Evolutionary conservation across 2,797 vertebrate species (phyloP).

Genomic region (Saxicola maurus): DNA sequence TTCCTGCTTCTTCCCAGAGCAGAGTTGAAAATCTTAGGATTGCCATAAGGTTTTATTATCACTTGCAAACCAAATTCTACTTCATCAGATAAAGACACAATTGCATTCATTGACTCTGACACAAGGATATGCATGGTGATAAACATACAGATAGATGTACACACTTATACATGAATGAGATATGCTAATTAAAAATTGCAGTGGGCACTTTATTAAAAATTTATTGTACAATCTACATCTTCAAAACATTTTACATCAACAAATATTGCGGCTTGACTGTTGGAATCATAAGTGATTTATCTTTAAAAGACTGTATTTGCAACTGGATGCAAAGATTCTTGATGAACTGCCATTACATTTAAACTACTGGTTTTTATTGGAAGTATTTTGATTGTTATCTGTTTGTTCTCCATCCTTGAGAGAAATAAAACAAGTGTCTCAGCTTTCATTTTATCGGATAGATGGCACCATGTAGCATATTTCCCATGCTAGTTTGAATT

Average conservation of each 20-base stretch:
- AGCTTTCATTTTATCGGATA: conserved; percentile 74
- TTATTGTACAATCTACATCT: conserved; percentile 71
- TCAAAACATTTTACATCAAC: conserved; percentile 74
- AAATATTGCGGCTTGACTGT: conserved; percentile 66
- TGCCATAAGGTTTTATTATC: conserved; percentile 69
- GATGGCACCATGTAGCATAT: conserved; percentile 72
- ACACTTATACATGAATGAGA: conserved; percentile 70
- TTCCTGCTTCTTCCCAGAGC: conserved; percentile 60
- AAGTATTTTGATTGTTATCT: conserved; percentile 70
- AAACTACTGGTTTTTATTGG: conserved; percentile 69
- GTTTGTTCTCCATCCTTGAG: conserved; percentile 65
- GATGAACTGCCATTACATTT: conserved; percentile 59
- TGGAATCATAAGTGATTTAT: conserved; percentile 69
- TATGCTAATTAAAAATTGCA: conserved; percentile 75
- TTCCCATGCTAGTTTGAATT: conserved; percentile 78
- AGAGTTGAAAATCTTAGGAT: conserved; percentile 63
- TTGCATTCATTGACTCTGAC: conserved; percentile 72
- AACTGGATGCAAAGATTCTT: conserved; percentile 66
- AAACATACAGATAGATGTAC: conserved; percentile 70
- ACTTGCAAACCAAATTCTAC: conserved; percentile 69
- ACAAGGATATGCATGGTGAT: conserved; percentile 62
- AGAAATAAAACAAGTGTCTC: conserved; percentile 72
- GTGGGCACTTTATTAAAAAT: conserved; percentile 78
- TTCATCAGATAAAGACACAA: conserved; percentile 72
- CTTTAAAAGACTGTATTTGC: conserved; percentile 66